A percentile compares a stretch with the other conserved stretches of the same genome.
phyloP scores from a whole-genome alignment of 2,797 vertebrate species.

The Sylvilagus floridanus region DNA sequence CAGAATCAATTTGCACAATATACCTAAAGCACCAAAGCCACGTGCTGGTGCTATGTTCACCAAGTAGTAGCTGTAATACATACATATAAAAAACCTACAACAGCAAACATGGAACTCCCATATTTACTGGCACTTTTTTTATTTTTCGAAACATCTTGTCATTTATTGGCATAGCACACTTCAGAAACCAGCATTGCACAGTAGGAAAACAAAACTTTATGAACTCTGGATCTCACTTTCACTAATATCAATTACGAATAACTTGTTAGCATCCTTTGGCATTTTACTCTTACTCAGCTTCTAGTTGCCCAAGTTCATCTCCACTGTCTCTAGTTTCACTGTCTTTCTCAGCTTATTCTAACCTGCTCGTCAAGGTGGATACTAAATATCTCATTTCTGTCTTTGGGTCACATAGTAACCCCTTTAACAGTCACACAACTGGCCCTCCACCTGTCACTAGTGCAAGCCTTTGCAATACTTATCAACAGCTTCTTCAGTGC shows the following conservation, averaged over 20 bases:
- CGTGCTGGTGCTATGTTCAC: background rate
- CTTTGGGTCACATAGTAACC: background rate
- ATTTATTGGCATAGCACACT: background rate
- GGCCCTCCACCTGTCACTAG: background rate
- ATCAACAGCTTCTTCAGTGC: background rate
- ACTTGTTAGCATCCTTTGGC: background rate
- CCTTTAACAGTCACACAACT: background rate
- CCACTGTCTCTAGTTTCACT: background rate
- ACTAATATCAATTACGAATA: background rate
- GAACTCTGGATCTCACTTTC: background rate
- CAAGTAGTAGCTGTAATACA: background rate
- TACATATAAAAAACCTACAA: background rate
- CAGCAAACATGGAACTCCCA: background rate
- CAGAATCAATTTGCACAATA: background rate
- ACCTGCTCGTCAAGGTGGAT: background rate
- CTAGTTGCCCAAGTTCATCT: background rate
- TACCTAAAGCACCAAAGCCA: background rate
- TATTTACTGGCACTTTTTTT: background rate
- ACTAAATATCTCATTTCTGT: background rate
- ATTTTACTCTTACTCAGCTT: background rate
- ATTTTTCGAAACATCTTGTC: background rate
- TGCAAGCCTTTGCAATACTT: background rate
- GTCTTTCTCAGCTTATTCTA: background rate
- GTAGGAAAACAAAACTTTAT: constrained; percentile 12
- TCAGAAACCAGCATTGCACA: background rate